A percentile compares a stretch with the other conserved stretches of the same genome.
phyloP scores from a whole-genome alignment of 2,888 invertebrate species.

The Pegoplata infirma region DNA sequence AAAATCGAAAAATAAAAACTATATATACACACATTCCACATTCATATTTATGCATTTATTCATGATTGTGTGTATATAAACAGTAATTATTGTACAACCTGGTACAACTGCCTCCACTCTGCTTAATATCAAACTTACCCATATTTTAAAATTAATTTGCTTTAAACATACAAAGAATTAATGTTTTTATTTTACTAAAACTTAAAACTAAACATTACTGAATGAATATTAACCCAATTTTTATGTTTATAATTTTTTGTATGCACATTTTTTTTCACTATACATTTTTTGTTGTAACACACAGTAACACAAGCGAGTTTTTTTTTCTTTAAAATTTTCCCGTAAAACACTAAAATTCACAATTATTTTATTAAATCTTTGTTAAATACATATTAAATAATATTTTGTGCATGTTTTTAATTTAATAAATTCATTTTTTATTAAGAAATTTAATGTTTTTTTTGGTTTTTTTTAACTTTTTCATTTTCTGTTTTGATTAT shows the following conservation, averaged over 20 bases:
- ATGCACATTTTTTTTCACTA: background rate
- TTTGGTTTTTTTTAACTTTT: conserved; percentile 25
- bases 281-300: conserved; percentile 23
- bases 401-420: background rate
- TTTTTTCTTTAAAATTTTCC: conserved; percentile 20
- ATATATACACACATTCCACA: background rate
- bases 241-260: background rate
- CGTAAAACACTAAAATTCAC: background rate
- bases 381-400: background rate
- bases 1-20: background rate
- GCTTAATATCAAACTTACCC: background rate
- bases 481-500: conserved; percentile 59
- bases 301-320: conserved; percentile 33
- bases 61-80: background rate
- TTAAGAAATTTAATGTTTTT: conserved; percentile 26
- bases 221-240: background rate
- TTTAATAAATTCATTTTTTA: conserved; percentile 40
- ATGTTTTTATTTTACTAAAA: background rate
- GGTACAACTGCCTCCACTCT: background rate
- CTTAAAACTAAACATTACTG: too few species aligned
- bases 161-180: background rate
- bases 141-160: background rate
- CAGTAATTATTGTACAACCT: too few species aligned
- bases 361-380: background rate
- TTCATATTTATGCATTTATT: background rate